A percentile compares a stretch with the other conserved stretches of the same genome.
phyloP scores from a whole-genome alignment of 2,797 vertebrate species.

The Anguilla anguilla region DNA sequence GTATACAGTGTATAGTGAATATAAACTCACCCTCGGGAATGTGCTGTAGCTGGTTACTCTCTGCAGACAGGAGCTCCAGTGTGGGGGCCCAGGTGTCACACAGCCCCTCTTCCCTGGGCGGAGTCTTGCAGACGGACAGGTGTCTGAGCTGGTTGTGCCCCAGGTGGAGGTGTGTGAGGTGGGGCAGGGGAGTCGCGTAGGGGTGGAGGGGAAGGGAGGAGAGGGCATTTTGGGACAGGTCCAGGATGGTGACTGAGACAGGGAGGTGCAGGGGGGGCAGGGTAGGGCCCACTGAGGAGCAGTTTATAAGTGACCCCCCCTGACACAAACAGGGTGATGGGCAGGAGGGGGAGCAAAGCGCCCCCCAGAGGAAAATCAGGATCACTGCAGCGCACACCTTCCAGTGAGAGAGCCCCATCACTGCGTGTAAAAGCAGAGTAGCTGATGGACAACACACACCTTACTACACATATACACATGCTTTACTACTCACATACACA shows the following conservation, averaged over 20 bases:
- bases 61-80: slow-evolving; percentile 76
- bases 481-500: not conserved
- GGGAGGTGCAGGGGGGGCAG: slow-evolving; percentile 48
- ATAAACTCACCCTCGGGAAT: slow-evolving; percentile 79
- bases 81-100: slow-evolving; percentile 68
- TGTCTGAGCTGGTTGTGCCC: slow-evolving; percentile 75
- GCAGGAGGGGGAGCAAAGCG: slow-evolving; percentile 53
- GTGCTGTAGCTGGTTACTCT: slow-evolving; percentile 75
- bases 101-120: slow-evolving; percentile 26
- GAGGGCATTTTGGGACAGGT: slow-evolving; percentile 72
- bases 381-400: slow-evolving; percentile 46
- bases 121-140: slow-evolving; percentile 67
- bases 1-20: slow-evolving; percentile 11
- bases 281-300: slow-evolving; percentile 71
- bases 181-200: slow-evolving; percentile 21
- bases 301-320: slow-evolving; percentile 63
- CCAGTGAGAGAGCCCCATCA: slow-evolving; percentile 21
- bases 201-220: slow-evolving; percentile 49
- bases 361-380: slow-evolving; percentile 55
- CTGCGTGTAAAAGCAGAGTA: not conserved
- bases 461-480: not conserved
- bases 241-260: slow-evolving; percentile 57
- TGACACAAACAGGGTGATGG: slow-evolving; percentile 66
- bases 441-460: not conserved
- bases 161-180: slow-evolving; percentile 72